Conservation (phyloP, 2,113 vertebrate species). For the Taurulus bubalis region DNA sequence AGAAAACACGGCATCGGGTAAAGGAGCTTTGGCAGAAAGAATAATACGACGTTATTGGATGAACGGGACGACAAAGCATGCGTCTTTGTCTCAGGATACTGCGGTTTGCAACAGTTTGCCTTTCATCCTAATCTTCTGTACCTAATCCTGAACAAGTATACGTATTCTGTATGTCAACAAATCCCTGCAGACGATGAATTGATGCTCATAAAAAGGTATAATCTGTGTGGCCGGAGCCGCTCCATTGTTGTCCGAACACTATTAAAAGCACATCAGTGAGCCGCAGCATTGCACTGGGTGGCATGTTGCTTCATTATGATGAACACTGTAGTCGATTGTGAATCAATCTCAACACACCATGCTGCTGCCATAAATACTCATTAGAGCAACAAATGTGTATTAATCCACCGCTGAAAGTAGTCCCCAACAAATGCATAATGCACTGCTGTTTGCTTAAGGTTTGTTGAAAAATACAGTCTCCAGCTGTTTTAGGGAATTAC, state of each 20-base stretch:
- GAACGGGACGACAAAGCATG: not conserved
- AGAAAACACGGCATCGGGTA: not conserved
- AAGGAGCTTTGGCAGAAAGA: not conserved
- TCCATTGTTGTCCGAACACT: constrained; percentile 7
- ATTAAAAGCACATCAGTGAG: constrained; percentile 13
- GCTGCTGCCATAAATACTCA: not conserved
- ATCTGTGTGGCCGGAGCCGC: not conserved
- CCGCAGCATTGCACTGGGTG: not conserved
- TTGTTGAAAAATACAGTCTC: not conserved
- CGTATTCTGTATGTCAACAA: not conserved
- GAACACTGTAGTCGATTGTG: constrained; percentile 8
- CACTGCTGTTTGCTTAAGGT: not conserved
- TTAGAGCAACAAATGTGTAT: not conserved
- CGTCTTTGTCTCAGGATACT: not conserved
- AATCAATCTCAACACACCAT: not conserved
- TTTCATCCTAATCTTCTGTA: not conserved
- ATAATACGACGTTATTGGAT: not conserved
- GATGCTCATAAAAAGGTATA: not conserved
- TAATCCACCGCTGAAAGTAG: not conserved
- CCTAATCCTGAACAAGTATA: not conserved
- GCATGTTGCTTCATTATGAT: not conserved
- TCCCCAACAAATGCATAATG: not conserved
- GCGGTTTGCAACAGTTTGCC: not conserved
- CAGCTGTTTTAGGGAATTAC: not conserved
- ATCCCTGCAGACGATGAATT: not conserved